phyloP scores from a whole-genome alignment of 2,888 invertebrate species.

The Scelioninae gen. 2 region DNA sequence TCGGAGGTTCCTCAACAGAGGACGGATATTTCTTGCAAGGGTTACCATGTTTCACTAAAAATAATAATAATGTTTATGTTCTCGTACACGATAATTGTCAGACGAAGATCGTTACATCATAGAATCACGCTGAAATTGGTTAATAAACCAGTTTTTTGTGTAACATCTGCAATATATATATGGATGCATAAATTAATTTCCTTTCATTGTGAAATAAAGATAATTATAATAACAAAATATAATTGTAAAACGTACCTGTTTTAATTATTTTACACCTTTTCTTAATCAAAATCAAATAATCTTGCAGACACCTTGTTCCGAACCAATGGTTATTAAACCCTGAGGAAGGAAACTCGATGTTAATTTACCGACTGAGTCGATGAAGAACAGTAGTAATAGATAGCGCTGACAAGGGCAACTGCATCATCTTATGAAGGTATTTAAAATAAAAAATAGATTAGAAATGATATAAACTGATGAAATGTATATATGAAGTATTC shows the following conservation, averaged over 20 bases:
- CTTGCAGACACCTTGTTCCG: not conserved
- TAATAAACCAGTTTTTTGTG: not conserved
- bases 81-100: not conserved
- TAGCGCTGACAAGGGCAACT: not conserved
- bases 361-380: not conserved
- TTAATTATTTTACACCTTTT: not conserved
- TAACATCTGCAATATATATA: not conserved
- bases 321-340: not conserved
- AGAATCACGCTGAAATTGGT: not conserved
- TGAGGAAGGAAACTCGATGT: not conserved
- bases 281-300: not conserved
- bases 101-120: not conserved
- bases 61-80: conserved; percentile 14
- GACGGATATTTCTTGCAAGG: conserved; percentile 65
- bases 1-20: conserved; percentile 67
- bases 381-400: not conserved
- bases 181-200: not conserved
- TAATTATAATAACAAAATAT: not conserved
- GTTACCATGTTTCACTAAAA: conserved; percentile 65
- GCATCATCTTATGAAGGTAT: not conserved
- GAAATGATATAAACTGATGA: too few relatives aligned
- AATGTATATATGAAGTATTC: too few relatives aligned
- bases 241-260: not conserved
- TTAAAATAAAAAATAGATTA: too few relatives aligned
- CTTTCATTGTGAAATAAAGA: not conserved